Conservation (phyloP, 2,888 invertebrate species). For the Ormyrus pomaceus region DNA sequence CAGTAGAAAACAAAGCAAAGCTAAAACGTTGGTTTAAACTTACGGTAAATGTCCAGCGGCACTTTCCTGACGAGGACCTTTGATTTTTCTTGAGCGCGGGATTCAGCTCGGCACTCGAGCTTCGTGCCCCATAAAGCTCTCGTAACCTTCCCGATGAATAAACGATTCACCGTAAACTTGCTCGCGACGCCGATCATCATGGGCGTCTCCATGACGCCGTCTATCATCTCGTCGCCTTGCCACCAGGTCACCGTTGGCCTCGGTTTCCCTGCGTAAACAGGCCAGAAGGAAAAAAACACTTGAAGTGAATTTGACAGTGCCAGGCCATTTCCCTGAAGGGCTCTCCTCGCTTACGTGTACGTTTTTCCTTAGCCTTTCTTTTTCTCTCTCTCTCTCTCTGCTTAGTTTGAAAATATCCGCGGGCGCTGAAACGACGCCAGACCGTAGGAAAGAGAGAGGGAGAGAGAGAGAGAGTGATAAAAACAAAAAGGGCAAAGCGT, state of each 20-base stretch:
- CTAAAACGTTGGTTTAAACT: slow-evolving; percentile 64
- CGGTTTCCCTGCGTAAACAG: slow-evolving; percentile 82
- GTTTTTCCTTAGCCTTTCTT: not conserved
- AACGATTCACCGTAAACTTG: slow-evolving; percentile 83
- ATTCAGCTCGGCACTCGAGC: slow-evolving; percentile 87
- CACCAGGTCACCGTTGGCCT: slow-evolving; percentile 90
- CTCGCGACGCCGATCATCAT: slow-evolving; percentile 78
- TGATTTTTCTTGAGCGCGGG: slow-evolving; percentile 83
- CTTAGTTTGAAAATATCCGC: not conserved
- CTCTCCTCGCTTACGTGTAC: too few relatives aligned
- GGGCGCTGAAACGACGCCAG: not conserved
- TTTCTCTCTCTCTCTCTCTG: not conserved
- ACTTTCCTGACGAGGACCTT: slow-evolving; percentile 81
- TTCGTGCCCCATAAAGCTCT: slow-evolving; percentile 84
- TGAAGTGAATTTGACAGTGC: slow-evolving; percentile 10
- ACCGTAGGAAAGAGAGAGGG: not conserved
- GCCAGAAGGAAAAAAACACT: not conserved
- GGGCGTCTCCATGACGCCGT: slow-evolving; percentile 82
- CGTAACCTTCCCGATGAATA: slow-evolving; percentile 84
- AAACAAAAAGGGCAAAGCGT: not conserved
- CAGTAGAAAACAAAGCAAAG: not conserved
- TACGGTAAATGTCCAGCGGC: slow-evolving; percentile 84
- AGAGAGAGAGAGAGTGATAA: not conserved
- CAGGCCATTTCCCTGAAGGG: slow-evolving; percentile 3
- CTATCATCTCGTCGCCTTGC: slow-evolving; percentile 85